Percentiles rank a stretch among this genome's conserved stretches.
Conservation (phyloP, 2,888 invertebrate species). For the Drosophila falleni region DNA sequence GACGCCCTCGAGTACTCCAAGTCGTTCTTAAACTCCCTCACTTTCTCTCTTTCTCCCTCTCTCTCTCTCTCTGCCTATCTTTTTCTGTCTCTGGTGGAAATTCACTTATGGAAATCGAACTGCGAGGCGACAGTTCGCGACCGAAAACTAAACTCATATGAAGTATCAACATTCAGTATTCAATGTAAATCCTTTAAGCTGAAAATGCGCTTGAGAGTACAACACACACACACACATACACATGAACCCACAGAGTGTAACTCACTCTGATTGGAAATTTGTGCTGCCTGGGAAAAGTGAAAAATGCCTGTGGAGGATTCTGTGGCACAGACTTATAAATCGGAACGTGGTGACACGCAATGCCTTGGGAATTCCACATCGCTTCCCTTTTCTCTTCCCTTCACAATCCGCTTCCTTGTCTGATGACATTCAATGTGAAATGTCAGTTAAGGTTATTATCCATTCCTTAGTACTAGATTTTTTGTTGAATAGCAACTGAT, state of each 20-base stretch:
- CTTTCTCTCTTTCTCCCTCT: background rate
- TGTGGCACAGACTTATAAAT: constrained; percentile 10
- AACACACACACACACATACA: constrained; percentile 14
- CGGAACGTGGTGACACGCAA: constrained; percentile 47
- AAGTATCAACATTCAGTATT: constrained; percentile 80
- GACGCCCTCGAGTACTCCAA: constrained; percentile 25
- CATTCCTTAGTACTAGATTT: constrained; percentile 12
- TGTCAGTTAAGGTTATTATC: constrained; percentile 53
- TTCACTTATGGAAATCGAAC: constrained; percentile 79
- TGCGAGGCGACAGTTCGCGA: constrained; percentile 51
- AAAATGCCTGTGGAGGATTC: constrained; percentile 41
- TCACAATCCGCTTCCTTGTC: background rate
- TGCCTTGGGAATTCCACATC: constrained; percentile 16
- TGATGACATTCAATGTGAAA: constrained; percentile 42
- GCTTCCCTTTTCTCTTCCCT: background rate
- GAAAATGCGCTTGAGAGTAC: constrained; percentile 71
- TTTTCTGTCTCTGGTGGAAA: constrained; percentile 38
- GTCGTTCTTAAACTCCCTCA: constrained; percentile 28
- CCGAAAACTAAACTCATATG: constrained; percentile 78
- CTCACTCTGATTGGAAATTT: constrained; percentile 59
- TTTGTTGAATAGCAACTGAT: background rate
- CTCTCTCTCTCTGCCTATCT: background rate
- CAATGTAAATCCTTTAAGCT: constrained; percentile 82
- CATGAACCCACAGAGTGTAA: constrained; percentile 26
- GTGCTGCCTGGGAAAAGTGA: constrained; percentile 40